Conservation (phyloP, 2,888 invertebrate genomes). For the Gonocerus acuteangulatus region DNA sequence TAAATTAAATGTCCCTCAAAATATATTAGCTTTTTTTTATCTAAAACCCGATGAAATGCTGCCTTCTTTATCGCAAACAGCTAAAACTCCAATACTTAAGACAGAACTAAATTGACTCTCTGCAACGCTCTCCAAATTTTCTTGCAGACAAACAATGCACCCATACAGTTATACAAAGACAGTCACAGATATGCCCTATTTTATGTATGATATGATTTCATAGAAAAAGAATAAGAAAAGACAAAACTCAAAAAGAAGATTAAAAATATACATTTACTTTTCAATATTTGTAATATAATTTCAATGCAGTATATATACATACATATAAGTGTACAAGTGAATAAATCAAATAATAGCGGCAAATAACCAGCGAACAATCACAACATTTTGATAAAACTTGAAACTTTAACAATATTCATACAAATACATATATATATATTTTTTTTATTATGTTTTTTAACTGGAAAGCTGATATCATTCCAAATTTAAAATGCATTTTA, state of each 20-base stretch:
- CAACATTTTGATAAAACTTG: constrained; percentile 16
- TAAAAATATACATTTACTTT: constrained; percentile 20
- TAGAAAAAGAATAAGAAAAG: not conserved
- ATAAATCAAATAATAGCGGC: constrained; percentile 10
- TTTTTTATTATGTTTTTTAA: too few relatives aligned
- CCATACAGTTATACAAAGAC: constrained; percentile 9
- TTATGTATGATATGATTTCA: constrained; percentile 12
- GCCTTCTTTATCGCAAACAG: too few relatives aligned
- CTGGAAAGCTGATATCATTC: too few relatives aligned
- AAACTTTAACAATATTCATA: not conserved
- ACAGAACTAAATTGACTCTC: not conserved
- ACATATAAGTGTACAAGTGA: constrained; percentile 14
- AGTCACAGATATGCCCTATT: constrained; percentile 17
- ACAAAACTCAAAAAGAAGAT: constrained; percentile 12
- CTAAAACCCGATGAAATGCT: too few relatives aligned
- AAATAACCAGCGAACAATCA: constrained; percentile 11
- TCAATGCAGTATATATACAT: constrained; percentile 18
- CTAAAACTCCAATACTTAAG: too few relatives aligned
- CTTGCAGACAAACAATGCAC: constrained; percentile 2
- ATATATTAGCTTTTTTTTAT: too few relatives aligned
- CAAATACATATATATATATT: too few relatives aligned
- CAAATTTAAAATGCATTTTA: too few relatives aligned
- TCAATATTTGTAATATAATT: constrained; percentile 20
- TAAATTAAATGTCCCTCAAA: too few relatives aligned
- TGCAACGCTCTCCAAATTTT: constrained; percentile 7